Base-by-base conservation (phyloP, 2,113 vertebrate genomes). In the Psittacara wagleri region DNA sequence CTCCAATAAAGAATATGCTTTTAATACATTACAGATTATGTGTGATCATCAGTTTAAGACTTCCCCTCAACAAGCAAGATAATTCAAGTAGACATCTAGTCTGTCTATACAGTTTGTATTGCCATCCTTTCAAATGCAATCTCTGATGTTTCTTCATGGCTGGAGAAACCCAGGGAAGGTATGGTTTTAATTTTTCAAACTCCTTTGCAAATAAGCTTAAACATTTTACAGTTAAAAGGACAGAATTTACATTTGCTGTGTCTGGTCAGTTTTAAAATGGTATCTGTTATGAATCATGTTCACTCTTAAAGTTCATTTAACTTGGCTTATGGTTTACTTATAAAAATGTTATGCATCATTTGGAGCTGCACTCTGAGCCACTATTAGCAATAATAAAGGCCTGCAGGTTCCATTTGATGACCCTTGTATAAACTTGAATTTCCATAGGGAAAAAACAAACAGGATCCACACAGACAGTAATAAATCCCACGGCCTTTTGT, bases 291-390 rank as follows among this genome's bases (percentile, higher is more conserved):
- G 92, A 97, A 97, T 97, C 96, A 97, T 97, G 96, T 95, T 97
- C 96, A 94, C 95, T 97, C 97, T 97, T 97, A 96, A 97, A 97
- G 94, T 95, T 97, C 97, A 94, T 97, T 97, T 97, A 96, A 97
- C 96, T 96, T 96, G 96, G 95, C 90, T 97, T 93, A 97, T 74
- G 85, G 91, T 94, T 97, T 96, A 94, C 85, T 96, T 96, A 48
- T 4, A 43, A 72, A 97, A 95, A 96, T 83, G 94, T 95, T 96
- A 87, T 88, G 87, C 91, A 96, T 95, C 95, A 92, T 96, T 97
- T 96, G 93, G 90, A 95, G 70, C 84, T 92, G 88, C 78, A 76
- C 85, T 96, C 75, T 54, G 43, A 84, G 84, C 75, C 74, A 55
- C 95, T 94, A 96, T 97, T 96, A 96, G 84, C 55, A 97, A 89